phyloP scores from a whole-genome alignment of 2,797 vertebrate genomes.

The Poeciliopsis paucimaculata region DNA sequence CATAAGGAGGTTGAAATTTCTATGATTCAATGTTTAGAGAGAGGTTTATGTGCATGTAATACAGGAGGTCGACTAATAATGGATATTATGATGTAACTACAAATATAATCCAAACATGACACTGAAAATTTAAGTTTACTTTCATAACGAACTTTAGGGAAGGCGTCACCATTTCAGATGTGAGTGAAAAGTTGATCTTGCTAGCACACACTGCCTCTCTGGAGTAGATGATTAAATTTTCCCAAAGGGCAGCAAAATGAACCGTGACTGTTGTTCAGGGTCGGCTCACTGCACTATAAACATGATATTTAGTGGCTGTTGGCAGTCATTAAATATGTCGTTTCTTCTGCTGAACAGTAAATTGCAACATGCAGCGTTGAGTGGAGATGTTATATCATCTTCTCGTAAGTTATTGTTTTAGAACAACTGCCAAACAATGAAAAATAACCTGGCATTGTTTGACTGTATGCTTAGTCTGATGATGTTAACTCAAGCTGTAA shows the following conservation, averaged over 20 bases:
- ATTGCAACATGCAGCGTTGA: background rate
- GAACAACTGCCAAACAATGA: background rate
- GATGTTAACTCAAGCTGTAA: background rate
- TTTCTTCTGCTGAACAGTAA: background rate
- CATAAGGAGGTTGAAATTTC: slow-evolving; percentile 23
- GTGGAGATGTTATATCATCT: background rate
- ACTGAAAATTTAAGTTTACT: background rate
- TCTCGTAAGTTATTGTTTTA: background rate
- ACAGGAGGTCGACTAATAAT: background rate
- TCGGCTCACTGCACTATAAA: background rate
- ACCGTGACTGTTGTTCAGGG: background rate
- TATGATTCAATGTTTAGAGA: slow-evolving; percentile 4
- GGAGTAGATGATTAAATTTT: background rate
- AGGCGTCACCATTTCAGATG: background rate
- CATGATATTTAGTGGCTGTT: background rate
- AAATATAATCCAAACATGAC: background rate
- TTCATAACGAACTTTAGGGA: background rate
- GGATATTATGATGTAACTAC: background rate
- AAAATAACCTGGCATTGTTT: background rate
- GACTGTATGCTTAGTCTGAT: background rate
- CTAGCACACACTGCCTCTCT: background rate
- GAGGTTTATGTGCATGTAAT: background rate
- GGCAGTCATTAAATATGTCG: background rate
- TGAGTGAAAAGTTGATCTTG: background rate
- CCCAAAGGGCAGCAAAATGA: background rate